Conservation (phyloP, 2,888 invertebrate species). For the Maniola hyperantus region DNA sequence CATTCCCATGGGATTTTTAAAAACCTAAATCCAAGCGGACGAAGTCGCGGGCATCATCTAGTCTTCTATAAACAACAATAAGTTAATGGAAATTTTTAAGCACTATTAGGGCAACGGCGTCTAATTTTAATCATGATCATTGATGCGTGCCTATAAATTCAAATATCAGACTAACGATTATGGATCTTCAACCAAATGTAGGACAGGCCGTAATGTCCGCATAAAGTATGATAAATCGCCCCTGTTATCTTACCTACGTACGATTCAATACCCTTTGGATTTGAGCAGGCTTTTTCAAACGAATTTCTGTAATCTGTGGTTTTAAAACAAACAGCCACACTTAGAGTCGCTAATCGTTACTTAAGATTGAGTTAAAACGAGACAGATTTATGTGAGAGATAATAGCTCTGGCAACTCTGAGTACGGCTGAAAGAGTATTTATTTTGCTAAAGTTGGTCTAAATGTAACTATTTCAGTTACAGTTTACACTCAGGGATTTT, state of each 20-base stretch:
- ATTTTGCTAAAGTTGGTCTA: too few relatives aligned
- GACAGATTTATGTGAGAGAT: too few relatives aligned
- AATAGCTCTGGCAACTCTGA: too few relatives aligned
- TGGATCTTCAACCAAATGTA: constrained; percentile 21
- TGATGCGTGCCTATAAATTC: constrained; percentile 23
- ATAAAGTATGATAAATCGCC: constrained; percentile 23
- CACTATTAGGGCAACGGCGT: too few relatives aligned
- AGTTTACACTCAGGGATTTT: not conserved
- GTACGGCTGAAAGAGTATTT: too few relatives aligned
- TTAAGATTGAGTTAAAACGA: too few relatives aligned
- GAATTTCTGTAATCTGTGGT: not conserved
- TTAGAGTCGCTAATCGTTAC: too few relatives aligned
- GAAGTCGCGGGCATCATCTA: too few relatives aligned
- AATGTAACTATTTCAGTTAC: not conserved
- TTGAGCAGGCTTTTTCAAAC: constrained; percentile 2
- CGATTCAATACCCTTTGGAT: constrained; percentile 14
- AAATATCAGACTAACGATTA: constrained; percentile 22
- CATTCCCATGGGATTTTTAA: too few relatives aligned
- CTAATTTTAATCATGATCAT: constrained; percentile 11
- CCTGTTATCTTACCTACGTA: constrained; percentile 7
- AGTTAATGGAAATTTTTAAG: too few relatives aligned
- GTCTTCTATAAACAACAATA: too few relatives aligned
- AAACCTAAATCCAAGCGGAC: too few relatives aligned
- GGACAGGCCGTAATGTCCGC: constrained; percentile 16
- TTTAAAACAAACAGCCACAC: not conserved